Evolutionary conservation across 2,113 vertebrate genomes (phyloP), one percentile per base, ranked within the genome.

Genomic region (Megaptera novaeangliae): DNA sequence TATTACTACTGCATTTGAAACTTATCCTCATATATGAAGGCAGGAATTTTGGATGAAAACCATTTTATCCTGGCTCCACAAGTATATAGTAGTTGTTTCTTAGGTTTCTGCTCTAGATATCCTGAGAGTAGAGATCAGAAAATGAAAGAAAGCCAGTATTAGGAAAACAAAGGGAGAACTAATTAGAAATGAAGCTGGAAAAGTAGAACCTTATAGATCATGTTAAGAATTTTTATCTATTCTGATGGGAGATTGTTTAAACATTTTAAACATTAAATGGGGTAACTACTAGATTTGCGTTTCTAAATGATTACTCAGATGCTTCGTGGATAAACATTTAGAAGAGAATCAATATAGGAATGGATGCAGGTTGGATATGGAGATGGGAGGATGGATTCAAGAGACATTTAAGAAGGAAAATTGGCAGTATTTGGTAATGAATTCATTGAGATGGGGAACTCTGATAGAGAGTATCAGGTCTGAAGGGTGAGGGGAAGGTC

Each of bases 241-340:
- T 93, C 36, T 78, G 12, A 44, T 36, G 36, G 68, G 15, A 71
- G 63, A 52, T 91, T 13, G 41, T 85, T 96, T 94, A 77, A 89
- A 88, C 68, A 91, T 91, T 91, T 69, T 95, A 84, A 94, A 72
- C 78, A 68, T 95, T 86, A 94, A 92, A 36, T 94, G 44, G 57
- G 34, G 15, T 78, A 46, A 61, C 44, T 87, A 14, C 84, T 92
- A 74, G 55, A 44, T 87, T 64, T 90, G 52, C 27, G 59, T 95
- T 95, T 74, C 46, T 71, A 75, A 92, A 25, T 88, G 46, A 57
- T 95, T 91, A 84, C 39, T 87, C 18, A 61, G 21, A 17, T 72
- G 8, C 31, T 75, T 89, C 74, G 31, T 89, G 64, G 34, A 59
- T 85, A 55, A 72, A 25, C 27, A 5, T 77, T 94, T 92, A 71